Evolutionary conservation across 2,888 invertebrate species (phyloP).

Genomic region (Chirona hameri): DNA sequence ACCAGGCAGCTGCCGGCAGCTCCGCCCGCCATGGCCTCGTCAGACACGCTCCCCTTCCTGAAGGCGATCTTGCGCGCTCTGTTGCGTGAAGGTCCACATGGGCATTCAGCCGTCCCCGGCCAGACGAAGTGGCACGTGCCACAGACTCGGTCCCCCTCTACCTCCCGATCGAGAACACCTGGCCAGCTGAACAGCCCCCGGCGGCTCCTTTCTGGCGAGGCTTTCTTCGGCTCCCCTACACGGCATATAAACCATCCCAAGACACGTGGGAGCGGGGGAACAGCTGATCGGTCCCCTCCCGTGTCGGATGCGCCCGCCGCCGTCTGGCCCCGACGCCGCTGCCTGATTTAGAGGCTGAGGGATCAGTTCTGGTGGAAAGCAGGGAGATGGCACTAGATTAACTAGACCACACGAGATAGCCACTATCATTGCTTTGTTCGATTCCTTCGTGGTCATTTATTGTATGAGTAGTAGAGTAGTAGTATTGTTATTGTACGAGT

Average conservation of each 20-base stretch:
- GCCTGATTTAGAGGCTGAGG: no score
- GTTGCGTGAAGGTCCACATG: background rate
- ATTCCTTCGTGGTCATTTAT: no score
- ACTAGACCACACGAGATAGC: no score
- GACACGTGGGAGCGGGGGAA: background rate
- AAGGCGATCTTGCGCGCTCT: background rate
- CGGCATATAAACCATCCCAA: background rate
- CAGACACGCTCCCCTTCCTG: background rate
- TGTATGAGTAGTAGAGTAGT: no score
- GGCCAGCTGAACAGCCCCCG: background rate
- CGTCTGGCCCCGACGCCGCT: no score
- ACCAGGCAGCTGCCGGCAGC: background rate
- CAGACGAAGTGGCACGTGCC: conserved; percentile 6
- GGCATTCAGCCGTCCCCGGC: background rate
- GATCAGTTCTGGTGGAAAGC: no score
- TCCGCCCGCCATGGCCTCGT: no score
- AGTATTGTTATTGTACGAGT: no score
- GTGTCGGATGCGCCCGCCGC: no score
- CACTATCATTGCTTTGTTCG: no score
- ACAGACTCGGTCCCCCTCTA: no score
- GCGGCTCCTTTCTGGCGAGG: background rate
- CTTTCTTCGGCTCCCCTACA: background rate
- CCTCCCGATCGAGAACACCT: background rate
- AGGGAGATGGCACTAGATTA: no score
- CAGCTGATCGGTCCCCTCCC: background rate